Base-by-base conservation (phyloP, 2,797 vertebrate genomes). In the Coranthus polyacanthus region DNA sequence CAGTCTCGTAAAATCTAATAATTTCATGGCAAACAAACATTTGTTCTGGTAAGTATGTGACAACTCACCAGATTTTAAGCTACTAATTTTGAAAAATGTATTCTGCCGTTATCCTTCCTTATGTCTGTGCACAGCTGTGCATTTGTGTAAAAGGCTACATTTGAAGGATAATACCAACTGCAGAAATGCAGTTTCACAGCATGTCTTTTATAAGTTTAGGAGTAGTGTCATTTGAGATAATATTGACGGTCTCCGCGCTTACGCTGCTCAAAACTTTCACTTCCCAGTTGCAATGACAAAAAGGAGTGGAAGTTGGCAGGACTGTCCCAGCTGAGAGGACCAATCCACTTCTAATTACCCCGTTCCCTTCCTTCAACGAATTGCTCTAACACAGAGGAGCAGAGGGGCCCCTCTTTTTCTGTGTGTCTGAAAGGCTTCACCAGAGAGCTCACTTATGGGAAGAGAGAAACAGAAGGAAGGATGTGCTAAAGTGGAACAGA, bases 401-500 rank as follows among this genome's bases (percentile, higher is more conserved):
- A 71, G 82, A 75, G 59, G 61, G 63, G 32, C 32, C 29, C 26
- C n/a, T 42, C 42, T 51, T 26, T 34, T 11, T 11, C 45, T 37
- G n/a, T 12, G 42, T 8, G 22, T 65, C 67, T 57, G 66, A 70
- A 64, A 79, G 71, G 55, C 69, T 68, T 71, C 72, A 63, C 26
- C 54, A 38, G 70, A 73, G 52, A 57, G 70, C 58, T 72, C 77
- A 67, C 78, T 84, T 79, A 81, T 67, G 68, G 65, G 58, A 63
- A 53, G 70, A 79, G 50, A 68, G 69, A 50, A 62, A 68, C 6
- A 29, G 69, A 67, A 67, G 66, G 65, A 76, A 81, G 61, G 69
- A 74, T 72, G 75, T 62, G 79, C 42, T 69, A 79, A 81, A 84
- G 84, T 84, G 79, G 81, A 85, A 70, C 79, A 68, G 62, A 61